Evolutionary conservation across 2,113 vertebrate species (phyloP).

Genomic region (Albula goreensis): DNA sequence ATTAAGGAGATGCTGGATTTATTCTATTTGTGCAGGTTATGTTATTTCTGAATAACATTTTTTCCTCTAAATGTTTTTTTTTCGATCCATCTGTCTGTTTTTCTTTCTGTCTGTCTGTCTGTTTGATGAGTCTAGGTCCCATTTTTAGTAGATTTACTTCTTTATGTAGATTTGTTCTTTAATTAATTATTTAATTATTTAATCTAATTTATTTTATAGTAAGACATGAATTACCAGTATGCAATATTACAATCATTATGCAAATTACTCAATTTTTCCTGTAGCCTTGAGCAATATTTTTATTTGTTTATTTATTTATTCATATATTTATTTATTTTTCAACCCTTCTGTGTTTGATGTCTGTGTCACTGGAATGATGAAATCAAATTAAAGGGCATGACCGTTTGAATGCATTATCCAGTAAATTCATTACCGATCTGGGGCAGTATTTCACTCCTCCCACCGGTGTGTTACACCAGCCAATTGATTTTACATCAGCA

Average conservation of each 20-base stretch:
- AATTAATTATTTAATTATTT: neutral
- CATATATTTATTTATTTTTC: neutral
- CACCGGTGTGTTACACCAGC: neutral
- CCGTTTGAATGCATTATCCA: neutral
- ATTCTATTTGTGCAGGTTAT: neutral
- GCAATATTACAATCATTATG: neutral
- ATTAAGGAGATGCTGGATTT: neutral
- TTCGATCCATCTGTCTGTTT: neutral
- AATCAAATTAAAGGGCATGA: neutral
- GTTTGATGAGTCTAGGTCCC: too few species aligned
- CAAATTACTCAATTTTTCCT: neutral
- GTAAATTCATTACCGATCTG: neutral
- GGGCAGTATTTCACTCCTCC: neutral
- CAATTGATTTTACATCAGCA: conserved; percentile 46
- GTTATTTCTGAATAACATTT: neutral
- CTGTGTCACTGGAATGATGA: neutral
- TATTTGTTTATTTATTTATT: neutral
- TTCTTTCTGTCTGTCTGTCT: neutral
- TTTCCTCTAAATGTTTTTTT: neutral
- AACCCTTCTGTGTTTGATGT: neutral
- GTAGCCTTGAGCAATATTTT: neutral
- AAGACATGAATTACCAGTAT: neutral
- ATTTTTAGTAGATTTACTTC: too few species aligned
- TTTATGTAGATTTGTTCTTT: neutral
- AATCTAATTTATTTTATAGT: neutral